Conservation (phyloP, 92 coral and sea anemone species). For the Porites divaricata region DNA sequence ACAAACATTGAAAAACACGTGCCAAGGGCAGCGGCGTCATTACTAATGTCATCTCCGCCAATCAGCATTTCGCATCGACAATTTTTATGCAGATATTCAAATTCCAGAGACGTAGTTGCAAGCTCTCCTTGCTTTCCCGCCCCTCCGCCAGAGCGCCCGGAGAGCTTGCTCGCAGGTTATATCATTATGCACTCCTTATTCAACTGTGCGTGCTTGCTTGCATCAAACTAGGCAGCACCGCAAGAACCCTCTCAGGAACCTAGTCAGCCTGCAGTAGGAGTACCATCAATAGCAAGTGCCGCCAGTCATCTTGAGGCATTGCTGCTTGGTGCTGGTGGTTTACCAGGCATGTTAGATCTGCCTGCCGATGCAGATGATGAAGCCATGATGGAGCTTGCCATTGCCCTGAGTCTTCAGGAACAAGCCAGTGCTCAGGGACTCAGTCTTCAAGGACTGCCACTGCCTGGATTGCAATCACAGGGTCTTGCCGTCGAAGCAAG, state of each 20-base stretch:
- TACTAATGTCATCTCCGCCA: no score
- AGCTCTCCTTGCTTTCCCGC: no score
- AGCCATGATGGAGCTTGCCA: constrained; percentile 99
- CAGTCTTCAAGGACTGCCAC: constrained; percentile 55
- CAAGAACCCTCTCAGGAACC: constrained; percentile 47
- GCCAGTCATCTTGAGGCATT: constrained; percentile 90
- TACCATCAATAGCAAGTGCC: constrained; percentile 67
- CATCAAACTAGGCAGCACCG: constrained; percentile 49
- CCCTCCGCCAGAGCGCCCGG: no score
- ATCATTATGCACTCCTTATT: neutral
- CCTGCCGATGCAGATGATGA: constrained; percentile 99
- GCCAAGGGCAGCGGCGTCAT: no score
- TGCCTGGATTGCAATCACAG: constrained; percentile 44
- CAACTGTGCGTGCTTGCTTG: neutral
- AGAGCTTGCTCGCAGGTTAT: no score
- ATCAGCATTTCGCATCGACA: no score
- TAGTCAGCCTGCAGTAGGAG: constrained; percentile 53
- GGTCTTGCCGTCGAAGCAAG: constrained; percentile 60
- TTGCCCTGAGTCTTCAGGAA: constrained; percentile 97
- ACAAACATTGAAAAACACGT: no score
- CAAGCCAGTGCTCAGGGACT: constrained; percentile 79
- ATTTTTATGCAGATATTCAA: no score
- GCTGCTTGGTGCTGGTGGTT: constrained; percentile 82
- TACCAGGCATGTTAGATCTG: constrained; percentile 90
- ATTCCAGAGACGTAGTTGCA: no score